Evolutionary conservation across 1,140 invertebrate species (phyloP).

Genomic region (Meloidogyne floridensis): DNA sequence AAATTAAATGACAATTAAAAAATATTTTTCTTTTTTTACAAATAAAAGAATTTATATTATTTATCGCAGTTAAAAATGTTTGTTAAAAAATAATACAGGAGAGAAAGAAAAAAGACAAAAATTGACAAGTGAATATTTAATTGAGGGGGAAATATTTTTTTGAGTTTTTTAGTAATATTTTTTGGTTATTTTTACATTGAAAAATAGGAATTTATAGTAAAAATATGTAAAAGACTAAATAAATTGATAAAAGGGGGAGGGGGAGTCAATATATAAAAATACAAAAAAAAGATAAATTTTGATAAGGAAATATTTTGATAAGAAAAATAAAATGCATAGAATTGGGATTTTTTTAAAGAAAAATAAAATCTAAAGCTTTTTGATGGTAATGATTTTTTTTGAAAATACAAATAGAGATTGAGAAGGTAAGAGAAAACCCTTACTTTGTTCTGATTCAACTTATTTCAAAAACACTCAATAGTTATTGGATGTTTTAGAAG

Average conservation of each 20-base stretch:
- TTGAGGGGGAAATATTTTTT: too few relatives aligned
- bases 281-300: background rate
- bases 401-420: background rate
- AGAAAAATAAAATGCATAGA: background rate
- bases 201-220: background rate
- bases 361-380: constrained; percentile 2
- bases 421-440: background rate
- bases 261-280: background rate
- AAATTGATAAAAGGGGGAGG: background rate
- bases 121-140: too few relatives aligned
- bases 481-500: too few relatives aligned
- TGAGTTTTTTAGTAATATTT: background rate
- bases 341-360: too few relatives aligned
- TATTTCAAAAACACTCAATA: too few relatives aligned
- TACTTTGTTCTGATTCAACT: too few relatives aligned
- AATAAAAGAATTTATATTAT: background rate
- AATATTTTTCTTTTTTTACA: too few relatives aligned
- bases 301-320: background rate
- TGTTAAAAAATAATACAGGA: background rate
- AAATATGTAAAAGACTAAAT: background rate
- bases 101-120: background rate
- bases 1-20: background rate
- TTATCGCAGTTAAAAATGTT: background rate
- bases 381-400: background rate
- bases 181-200: background rate